Evolutionary conservation across 2,113 vertebrate genomes (phyloP).

Genomic region (Passer domesticus): DNA sequence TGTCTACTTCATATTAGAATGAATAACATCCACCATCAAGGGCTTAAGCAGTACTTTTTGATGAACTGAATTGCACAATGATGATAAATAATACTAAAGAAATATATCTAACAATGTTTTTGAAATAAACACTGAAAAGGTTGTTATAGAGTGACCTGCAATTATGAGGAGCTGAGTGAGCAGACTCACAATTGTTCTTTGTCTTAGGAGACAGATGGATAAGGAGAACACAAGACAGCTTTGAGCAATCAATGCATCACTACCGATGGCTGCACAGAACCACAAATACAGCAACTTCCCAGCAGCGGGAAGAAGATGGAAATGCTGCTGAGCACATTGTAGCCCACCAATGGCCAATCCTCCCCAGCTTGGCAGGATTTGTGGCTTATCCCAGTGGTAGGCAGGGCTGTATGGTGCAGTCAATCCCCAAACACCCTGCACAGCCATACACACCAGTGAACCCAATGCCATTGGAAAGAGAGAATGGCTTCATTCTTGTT

Average conservation of each 20-base stretch:
- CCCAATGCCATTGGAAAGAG: neutral
- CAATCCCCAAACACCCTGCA: fast-evolving
- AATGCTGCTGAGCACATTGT: neutral
- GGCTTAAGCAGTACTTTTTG: neutral
- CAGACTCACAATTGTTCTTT: neutral
- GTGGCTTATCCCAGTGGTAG: neutral
- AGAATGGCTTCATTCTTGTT: neutral
- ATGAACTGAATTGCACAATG: neutral
- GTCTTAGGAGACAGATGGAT: neutral
- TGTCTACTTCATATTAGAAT: neutral
- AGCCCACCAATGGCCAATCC: neutral
- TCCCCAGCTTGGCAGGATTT: neutral
- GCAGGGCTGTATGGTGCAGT: neutral
- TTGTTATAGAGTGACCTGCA: neutral
- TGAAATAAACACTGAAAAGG: neutral
- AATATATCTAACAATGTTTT: neutral
- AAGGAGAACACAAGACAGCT: neutral
- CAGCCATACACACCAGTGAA: neutral
- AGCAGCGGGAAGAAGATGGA: neutral
- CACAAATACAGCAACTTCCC: neutral
- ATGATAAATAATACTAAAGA: neutral
- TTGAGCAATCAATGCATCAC: neutral
- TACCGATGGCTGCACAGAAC: neutral
- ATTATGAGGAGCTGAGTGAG: neutral
- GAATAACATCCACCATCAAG: neutral